Evolutionary conservation across 2,113 vertebrate species (phyloP).

Genomic region (Lepus americanus): DNA sequence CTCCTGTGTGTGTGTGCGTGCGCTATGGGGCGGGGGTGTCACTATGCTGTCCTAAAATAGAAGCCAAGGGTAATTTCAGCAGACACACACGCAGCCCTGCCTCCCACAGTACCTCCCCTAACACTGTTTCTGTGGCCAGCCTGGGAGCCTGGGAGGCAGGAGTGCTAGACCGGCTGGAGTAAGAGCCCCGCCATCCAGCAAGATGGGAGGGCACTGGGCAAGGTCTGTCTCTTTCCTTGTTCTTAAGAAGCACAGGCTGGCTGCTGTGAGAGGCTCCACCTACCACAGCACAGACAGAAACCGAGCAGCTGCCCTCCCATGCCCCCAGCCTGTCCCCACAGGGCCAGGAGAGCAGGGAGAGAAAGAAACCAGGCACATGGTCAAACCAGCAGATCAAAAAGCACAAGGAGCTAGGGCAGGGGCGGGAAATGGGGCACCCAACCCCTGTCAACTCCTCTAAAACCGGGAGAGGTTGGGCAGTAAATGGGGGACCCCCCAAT

Average conservation of each 20-base stretch:
- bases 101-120: not conserved
- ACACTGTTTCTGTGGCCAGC: not conserved
- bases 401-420: conserved; percentile 78
- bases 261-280: conserved; percentile 26
- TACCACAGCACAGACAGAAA: conserved; percentile 9
- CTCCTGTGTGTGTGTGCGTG: not conserved
- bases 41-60: conserved; percentile 62
- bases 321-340: not conserved
- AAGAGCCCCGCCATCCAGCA: not conserved
- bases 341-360: not conserved
- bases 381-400: conserved; percentile 78
- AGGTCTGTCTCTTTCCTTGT: not conserved
- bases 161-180: not conserved
- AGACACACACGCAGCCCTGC: conserved; percentile 65
- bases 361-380: conserved; percentile 52
- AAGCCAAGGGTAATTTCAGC: conserved; percentile 68
- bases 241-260: conserved; percentile 56
- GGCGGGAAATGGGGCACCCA: conserved; percentile 52
- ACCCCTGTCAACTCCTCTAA: not conserved
- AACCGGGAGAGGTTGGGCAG: conserved; percentile 49
- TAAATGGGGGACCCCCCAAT: conserved; percentile 49
- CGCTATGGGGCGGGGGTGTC: conserved; percentile 36
- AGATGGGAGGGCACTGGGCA: not conserved
- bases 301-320: not conserved
- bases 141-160: conserved; percentile 40